phyloP scores from a whole-genome alignment of 2,888 invertebrate genomes.

The Uropetala carovei region DNA sequence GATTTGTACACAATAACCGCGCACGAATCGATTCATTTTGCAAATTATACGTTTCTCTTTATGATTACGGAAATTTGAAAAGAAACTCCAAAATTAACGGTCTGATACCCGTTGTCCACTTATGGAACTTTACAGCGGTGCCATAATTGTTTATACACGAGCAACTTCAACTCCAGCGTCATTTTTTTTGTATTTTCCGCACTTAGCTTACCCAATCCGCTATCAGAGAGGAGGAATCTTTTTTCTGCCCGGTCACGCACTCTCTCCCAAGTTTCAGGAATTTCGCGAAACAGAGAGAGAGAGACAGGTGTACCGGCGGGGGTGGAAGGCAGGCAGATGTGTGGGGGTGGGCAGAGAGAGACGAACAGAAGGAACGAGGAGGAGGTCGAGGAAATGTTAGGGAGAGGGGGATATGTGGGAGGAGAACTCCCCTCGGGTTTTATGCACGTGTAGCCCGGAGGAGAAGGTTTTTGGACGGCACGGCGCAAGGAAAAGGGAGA shows the following conservation, averaged over 20 bases:
- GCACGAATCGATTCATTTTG: too few species aligned
- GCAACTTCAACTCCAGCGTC: neutral
- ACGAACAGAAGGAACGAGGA: neutral
- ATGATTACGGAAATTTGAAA: too few species aligned
- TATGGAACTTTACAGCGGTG: neutral
- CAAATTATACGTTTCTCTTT: too few species aligned
- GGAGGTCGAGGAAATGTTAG: neutral
- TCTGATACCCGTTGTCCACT: neutral
- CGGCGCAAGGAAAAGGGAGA: neutral
- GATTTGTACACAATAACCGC: too few species aligned
- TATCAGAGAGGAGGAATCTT: constrained; percentile 23
- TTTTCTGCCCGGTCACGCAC: neutral
- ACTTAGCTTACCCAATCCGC: neutral
- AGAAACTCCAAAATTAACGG: too few species aligned
- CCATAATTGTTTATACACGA: constrained; percentile 7
- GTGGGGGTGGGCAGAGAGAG: neutral
- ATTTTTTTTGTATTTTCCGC: neutral
- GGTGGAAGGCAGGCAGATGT: constrained; percentile 6
- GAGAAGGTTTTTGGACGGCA: neutral
- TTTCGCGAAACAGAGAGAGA: neutral
- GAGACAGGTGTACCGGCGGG: constrained; percentile 44
- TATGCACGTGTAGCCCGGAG: neutral
- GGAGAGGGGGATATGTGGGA: neutral
- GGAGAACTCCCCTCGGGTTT: neutral
- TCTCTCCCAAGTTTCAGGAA: constrained; percentile 9